These are phyloP conservation scores for Dasypogon diadema DNA, from an alignment of 2,888 invertebrate genomes.

Conservation along the genomic window DNA sequence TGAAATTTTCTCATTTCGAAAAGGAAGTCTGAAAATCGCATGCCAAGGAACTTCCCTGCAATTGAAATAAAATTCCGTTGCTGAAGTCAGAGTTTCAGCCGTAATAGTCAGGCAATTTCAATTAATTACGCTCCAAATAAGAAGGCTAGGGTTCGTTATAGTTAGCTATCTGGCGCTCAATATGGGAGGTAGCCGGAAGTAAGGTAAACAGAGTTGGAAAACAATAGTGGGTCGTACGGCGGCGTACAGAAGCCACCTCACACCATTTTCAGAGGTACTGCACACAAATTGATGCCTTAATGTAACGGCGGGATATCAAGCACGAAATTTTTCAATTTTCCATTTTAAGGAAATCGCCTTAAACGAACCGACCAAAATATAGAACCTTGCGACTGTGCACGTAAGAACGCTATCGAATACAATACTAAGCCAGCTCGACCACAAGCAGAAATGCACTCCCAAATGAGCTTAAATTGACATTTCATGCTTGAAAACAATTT, in stretches of 20 bases:
- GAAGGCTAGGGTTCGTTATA: constrained; percentile 4
- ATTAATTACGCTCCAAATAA: constrained; percentile 41
- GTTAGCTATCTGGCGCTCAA: neutral
- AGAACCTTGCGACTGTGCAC: neutral
- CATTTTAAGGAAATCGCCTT: constrained; percentile 11
- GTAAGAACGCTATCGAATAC: neutral
- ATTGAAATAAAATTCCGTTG: constrained; percentile 35
- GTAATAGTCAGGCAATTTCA: constrained; percentile 34
- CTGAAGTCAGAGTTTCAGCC: constrained; percentile 10
- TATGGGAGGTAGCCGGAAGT: constrained; percentile 33
- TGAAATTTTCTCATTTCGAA: neutral
- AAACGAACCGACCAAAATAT: neutral
- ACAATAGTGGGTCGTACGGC: constrained; percentile 1
- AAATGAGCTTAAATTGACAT: constrained; percentile 64
- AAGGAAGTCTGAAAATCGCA: constrained; percentile 8
- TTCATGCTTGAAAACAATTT: constrained; percentile 69
- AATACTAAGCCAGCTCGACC: neutral
- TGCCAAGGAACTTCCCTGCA: constrained; percentile 17
- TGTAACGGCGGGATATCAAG: constrained; percentile 4
- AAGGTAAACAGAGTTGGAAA: constrained; percentile 24
- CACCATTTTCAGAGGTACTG: neutral
- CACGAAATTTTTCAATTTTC: constrained; percentile 45
- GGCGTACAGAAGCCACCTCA: neutral
- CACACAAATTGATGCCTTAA: constrained; percentile 37
- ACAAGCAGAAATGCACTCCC: constrained; percentile 21